A percentile compares a stretch with the other conserved stretches of the same genome.
phyloP scores from a whole-genome alignment of 1,140 invertebrate species.

The Seison nebaliae region DNA sequence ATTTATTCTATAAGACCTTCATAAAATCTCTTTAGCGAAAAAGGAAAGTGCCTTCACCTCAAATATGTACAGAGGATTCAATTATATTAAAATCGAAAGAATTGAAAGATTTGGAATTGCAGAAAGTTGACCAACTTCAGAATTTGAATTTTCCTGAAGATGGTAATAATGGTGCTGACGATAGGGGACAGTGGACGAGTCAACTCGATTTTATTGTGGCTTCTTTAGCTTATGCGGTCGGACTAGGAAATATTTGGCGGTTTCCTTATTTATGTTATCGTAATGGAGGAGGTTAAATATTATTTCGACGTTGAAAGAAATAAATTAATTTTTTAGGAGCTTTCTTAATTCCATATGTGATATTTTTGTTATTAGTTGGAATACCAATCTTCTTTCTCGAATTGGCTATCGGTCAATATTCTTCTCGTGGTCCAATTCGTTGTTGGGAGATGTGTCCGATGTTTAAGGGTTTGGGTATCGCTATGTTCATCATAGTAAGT shows the following conservation, averaged over 20 bases:
- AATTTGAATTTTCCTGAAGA: no score
- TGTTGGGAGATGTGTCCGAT: conserved; percentile 18
- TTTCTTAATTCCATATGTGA: conserved; percentile 34
- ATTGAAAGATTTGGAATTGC: conserved; percentile 13
- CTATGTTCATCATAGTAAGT: conserved; percentile 8
- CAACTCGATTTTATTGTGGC: conserved; percentile 30
- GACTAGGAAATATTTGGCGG: conserved; percentile 31
- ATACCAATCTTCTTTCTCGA: conserved; percentile 33
- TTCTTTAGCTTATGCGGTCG: conserved; percentile 28
- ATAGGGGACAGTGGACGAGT: conserved; percentile 36
- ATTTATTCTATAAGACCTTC: no score
- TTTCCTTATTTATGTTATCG: conserved; percentile 31
- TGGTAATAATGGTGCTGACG: conserved; percentile 17
- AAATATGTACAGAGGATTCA: no score
- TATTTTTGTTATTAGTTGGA: conserved; percentile 36
- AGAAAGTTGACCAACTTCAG: neutral
- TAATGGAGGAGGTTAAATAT: conserved; percentile 25
- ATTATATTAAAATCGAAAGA: no score
- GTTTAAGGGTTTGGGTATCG: conserved; percentile 8
- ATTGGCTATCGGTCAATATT: conserved; percentile 28
- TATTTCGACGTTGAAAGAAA: neutral
- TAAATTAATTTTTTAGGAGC: conserved; percentile 21
- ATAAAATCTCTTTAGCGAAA: no score
- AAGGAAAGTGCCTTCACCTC: no score
- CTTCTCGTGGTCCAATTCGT: conserved; percentile 23